Conservation (phyloP, 2,888 invertebrate species). For the Pterostichus niger region DNA sequence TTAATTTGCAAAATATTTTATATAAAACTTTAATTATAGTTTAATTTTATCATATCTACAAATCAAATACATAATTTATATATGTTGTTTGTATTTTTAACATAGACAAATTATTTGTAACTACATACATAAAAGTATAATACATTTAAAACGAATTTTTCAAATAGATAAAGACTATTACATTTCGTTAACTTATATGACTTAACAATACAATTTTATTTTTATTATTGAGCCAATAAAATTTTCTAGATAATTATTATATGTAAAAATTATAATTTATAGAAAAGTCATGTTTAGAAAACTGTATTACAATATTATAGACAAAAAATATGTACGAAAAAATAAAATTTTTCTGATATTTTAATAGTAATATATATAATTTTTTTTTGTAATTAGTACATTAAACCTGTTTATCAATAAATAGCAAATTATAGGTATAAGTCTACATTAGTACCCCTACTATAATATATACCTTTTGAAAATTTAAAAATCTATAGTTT, state of each 20-base stretch:
- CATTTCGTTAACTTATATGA: conserved; percentile 12
- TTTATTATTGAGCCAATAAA: conserved; percentile 44
- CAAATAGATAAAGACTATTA: conserved; percentile 8
- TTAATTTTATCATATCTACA: conserved; percentile 12
- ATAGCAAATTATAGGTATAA: not conserved
- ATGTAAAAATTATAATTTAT: conserved; percentile 11
- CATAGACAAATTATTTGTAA: conserved; percentile 40
- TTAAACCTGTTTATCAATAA: conserved; percentile 38
- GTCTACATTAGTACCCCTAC: conserved; percentile 59
- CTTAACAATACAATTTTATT: not conserved
- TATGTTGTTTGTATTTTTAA: conserved; percentile 26
- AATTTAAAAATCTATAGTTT: conserved; percentile 35
- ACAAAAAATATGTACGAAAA: conserved; percentile 23
- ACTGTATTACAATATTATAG: conserved; percentile 24
- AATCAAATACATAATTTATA: conserved; percentile 36
- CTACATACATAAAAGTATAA: conserved; percentile 42
- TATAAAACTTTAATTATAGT: conserved; percentile 39
- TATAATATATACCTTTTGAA: conserved; percentile 49
- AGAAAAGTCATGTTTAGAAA: conserved; percentile 43
- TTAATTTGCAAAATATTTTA: not conserved
- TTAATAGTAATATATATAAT: too few relatives aligned
- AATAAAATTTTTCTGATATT: conserved; percentile 35
- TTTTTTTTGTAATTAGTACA: conserved; percentile 48
- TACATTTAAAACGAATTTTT: conserved; percentile 33
- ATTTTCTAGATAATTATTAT: conserved; percentile 23